Conservation (phyloP, 2,113 vertebrate genomes). For the Gymnorhina tibicen region DNA sequence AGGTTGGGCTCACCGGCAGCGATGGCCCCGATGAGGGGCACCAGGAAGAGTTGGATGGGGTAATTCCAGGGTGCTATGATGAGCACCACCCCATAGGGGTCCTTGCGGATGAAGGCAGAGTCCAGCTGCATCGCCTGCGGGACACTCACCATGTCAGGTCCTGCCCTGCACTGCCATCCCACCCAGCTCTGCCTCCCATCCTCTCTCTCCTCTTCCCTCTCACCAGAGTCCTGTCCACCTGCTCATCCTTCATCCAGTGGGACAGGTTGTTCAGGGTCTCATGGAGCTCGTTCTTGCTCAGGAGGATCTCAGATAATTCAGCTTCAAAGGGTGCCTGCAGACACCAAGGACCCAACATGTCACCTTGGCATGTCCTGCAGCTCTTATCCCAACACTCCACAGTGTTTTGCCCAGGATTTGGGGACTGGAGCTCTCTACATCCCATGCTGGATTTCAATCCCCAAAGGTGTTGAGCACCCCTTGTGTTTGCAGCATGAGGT, state of each 20-base stretch:
- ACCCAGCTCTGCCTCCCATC: not conserved
- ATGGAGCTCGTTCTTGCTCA: slow-evolving; percentile 74
- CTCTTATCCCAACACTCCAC: fast-evolving
- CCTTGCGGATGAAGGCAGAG: slow-evolving; percentile 80
- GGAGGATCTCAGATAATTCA: slow-evolving; percentile 74
- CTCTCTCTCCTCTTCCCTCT: not conserved
- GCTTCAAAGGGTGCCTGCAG: slow-evolving; percentile 80
- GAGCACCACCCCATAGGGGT: slow-evolving; percentile 84
- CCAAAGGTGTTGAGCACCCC: not conserved
- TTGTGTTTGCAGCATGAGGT: too few species aligned
- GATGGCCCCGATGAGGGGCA: slow-evolving; percentile 85
- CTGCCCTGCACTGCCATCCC: not conserved
- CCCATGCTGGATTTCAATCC: not conserved
- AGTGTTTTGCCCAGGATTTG: not conserved
- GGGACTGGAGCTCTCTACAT: not conserved
- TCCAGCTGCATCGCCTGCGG: slow-evolving; percentile 76
- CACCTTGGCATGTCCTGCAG: not conserved
- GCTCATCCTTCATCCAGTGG: slow-evolving; percentile 80
- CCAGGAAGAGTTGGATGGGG: slow-evolving; percentile 77
- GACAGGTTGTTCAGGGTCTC: slow-evolving; percentile 74
- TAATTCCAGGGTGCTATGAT: slow-evolving; percentile 83
- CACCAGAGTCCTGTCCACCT: slow-evolving; percentile 76
- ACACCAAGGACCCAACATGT: not conserved
- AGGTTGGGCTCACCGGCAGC: slow-evolving; percentile 76
- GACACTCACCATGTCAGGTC: not conserved